Conservation (phyloP, 1,140 invertebrate genomes). For the Drosophila mayri region DNA sequence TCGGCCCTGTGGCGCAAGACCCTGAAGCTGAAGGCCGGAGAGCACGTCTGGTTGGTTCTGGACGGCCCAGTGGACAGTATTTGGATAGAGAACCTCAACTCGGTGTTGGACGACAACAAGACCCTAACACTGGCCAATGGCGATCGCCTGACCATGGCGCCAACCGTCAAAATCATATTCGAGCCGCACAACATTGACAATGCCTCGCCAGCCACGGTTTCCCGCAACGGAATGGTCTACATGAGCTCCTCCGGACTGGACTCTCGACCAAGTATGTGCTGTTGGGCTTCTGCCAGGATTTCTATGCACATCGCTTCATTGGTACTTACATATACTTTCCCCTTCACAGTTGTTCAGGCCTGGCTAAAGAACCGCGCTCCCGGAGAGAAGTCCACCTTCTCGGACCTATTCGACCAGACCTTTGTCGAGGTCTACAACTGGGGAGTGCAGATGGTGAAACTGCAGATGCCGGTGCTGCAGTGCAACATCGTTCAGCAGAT, state of each 20-base stretch:
- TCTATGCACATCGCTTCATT: neutral
- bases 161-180: slow-evolving; percentile 97
- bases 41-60: slow-evolving; percentile 96
- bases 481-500: slow-evolving; percentile 95
- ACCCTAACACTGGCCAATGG: slow-evolving; percentile 97
- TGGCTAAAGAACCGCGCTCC: slow-evolving; percentile 93
- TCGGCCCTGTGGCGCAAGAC: slow-evolving; percentile 98
- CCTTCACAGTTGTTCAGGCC: slow-evolving; percentile 87
- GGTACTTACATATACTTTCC: neutral
- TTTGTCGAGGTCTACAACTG: slow-evolving; percentile 92
- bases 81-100: slow-evolving; percentile 99
- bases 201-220: slow-evolving; percentile 97
- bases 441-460: slow-evolving; percentile 92
- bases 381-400: slow-evolving; percentile 91
- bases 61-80: slow-evolving; percentile 98
- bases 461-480: slow-evolving; percentile 95
- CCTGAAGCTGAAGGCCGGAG: slow-evolving; percentile 93
- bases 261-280: slow-evolving; percentile 90
- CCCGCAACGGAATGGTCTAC: slow-evolving; percentile 98
- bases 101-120: slow-evolving; percentile 97
- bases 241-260: slow-evolving; percentile 98
- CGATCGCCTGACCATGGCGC: slow-evolving; percentile 96
- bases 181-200: slow-evolving; percentile 99
- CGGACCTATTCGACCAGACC: slow-evolving; percentile 91
- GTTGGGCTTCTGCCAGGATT: neutral